phyloP scores from a whole-genome alignment of 2,113 vertebrate genomes.

The Forbesichthys papilliferus region DNA sequence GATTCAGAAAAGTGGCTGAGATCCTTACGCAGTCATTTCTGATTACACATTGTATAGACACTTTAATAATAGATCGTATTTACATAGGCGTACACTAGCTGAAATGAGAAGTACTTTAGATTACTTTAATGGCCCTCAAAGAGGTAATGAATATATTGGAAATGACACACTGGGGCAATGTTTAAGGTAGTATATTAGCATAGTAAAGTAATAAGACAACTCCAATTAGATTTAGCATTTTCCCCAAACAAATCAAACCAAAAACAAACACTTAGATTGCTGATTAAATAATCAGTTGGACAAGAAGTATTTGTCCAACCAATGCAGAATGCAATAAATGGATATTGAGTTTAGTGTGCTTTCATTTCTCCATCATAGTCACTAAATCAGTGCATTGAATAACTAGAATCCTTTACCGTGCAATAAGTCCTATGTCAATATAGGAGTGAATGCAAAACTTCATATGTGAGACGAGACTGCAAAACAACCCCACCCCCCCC shows the following conservation, averaged over 20 bases:
- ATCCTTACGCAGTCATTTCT: background rate
- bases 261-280: background rate
- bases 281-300: background rate
- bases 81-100: slow-evolving; percentile 27
- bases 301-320: too few species aligned
- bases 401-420: background rate
- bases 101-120: background rate
- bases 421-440: too few species aligned
- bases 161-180: slow-evolving; percentile 19
- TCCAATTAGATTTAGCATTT: background rate
- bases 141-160: slow-evolving; percentile 8
- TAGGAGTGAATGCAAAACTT: too few species aligned
- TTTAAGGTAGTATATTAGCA: background rate
- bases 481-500: slow-evolving; percentile 2
- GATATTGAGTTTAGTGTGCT: background rate
- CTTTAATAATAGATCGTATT: slow-evolving; percentile 41
- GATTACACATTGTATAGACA: slow-evolving; percentile 45
- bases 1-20: too few species aligned
- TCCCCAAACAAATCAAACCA: background rate
- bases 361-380: background rate
- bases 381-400: slow-evolving; percentile 39
- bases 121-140: background rate
- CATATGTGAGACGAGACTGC: too few species aligned
- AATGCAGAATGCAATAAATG: slow-evolving; percentile 4
- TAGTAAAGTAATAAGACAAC: too few species aligned